A percentile compares a stretch with the other conserved stretches of the same genome.
Evolutionary conservation across 2,113 vertebrate species (phyloP).

Genomic region (Zapornia atra): DNA sequence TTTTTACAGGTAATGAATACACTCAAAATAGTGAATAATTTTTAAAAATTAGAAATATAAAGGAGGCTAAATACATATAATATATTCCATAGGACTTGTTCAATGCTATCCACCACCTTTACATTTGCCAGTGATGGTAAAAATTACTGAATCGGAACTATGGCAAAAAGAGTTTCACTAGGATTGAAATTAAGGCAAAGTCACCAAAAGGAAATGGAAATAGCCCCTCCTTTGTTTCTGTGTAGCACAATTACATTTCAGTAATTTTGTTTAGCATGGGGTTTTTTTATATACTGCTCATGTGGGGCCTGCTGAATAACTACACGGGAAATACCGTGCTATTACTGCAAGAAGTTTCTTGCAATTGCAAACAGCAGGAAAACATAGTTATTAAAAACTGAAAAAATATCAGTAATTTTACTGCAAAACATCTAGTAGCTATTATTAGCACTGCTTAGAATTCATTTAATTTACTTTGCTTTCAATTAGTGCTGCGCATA

Average conservation of each 20-base stretch:
- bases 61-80: not conserved
- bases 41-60: not conserved
- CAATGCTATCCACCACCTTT: not conserved
- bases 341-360: slow-evolving; percentile 23
- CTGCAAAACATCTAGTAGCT: slow-evolving; percentile 28
- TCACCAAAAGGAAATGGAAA: not conserved
- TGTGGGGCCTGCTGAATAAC: slow-evolving; percentile 20
- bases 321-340: not conserved
- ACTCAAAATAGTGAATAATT: not conserved
- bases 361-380: slow-evolving; percentile 22
- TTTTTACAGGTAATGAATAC: not conserved
- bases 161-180: not conserved
- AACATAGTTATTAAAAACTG: slow-evolving; percentile 36
- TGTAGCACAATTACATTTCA: slow-evolving; percentile 39
- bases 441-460: slow-evolving; percentile 17
- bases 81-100: not conserved
- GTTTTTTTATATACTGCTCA: not conserved
- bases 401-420: slow-evolving; percentile 30
- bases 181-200: not conserved
- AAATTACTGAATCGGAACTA: not conserved
- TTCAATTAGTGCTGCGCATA: slow-evolving; percentile 26
- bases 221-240: not conserved
- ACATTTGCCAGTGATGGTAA: not conserved
- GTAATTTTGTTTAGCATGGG: slow-evolving; percentile 8
- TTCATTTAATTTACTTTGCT: slow-evolving; percentile 32